phyloP scores from a whole-genome alignment of 2,888 invertebrate species.

The Drosophila birchii region DNA sequence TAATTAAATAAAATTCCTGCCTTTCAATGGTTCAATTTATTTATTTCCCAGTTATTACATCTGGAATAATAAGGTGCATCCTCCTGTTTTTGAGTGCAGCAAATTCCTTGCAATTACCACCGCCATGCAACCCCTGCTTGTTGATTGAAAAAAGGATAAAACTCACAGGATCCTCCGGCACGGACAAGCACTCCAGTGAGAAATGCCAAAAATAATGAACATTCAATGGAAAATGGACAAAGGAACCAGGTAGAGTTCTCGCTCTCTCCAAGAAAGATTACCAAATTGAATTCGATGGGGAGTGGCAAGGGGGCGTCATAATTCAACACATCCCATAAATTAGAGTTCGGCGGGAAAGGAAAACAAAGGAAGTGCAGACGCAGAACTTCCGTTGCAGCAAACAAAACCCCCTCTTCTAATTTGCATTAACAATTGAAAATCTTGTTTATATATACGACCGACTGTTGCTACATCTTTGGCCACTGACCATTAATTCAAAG shows the following conservation, averaged over 20 bases:
- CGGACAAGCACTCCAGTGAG: constrained; percentile 48
- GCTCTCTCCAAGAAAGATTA: constrained; percentile 3
- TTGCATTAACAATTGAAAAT: constrained; percentile 68
- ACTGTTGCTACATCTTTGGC: constrained; percentile 32
- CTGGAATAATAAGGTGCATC: not conserved
- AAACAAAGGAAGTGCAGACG: constrained; percentile 56
- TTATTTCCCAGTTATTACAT: not conserved
- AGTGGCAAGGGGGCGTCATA: constrained; percentile 15
- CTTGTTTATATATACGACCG: constrained; percentile 38
- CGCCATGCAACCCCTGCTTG: constrained; percentile 63
- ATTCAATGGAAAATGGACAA: constrained; percentile 65
- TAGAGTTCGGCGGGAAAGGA: constrained; percentile 17
- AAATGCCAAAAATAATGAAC: constrained; percentile 76
- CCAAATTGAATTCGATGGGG: constrained; percentile 27
- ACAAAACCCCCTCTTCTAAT: constrained; percentile 25
- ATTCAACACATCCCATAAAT: constrained; percentile 41
- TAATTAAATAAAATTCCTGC: not conserved
- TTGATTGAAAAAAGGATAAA: not conserved
- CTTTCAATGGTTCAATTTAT: not conserved
- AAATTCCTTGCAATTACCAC: constrained; percentile 4
- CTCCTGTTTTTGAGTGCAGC: constrained; percentile 6
- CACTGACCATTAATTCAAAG: constrained; percentile 58
- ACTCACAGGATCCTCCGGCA: constrained; percentile 55
- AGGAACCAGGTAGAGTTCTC: constrained; percentile 57
- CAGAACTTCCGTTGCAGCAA: constrained; percentile 32